Evolutionary conservation across 2,888 invertebrate species (phyloP), one percentile per base, ranked within the genome.

Genomic region (Lepidonotus clava): DNA sequence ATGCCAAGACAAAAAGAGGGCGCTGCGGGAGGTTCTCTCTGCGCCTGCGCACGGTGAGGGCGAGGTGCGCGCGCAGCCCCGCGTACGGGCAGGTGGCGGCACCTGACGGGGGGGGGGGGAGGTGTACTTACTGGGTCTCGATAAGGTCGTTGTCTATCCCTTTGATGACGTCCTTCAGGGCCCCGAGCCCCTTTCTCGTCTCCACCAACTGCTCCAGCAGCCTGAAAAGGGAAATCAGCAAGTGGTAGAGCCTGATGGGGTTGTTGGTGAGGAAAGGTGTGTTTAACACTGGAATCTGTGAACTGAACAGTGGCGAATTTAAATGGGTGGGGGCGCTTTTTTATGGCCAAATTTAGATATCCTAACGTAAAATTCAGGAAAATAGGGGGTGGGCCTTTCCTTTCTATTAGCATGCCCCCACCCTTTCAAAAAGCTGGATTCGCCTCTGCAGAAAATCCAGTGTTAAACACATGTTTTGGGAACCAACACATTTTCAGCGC

Each of bases 121-220:
- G 32, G 38, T 76, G 38, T 34, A 84, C 84, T 84, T 34, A 84
- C 84, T 84, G 84, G 24, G 84, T 84, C 36, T 84, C 24, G 28
- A 40, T 24, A 0, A 84, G 84, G 38, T 84, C 84, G 2, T 40
- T n/a, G 46, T 84, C 67, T 38, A 84, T 84, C n/a, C 67, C 66
- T 18, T 84, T 66, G 21, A 84, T 66, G 41, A 84, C 84, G 32
- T 66, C 40, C 24, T 32, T 18, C 34, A 84, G 56, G 38, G 84
- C 84, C 40, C 40, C 21, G n/a, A 84, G 41, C 8, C 84, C 84
- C 34, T 66, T 61, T 41, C 84, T 84, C 28, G 84, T 84, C 28
- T 84, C 66, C 34, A 61, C 61, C 28, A 84, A 36, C 32, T 84
- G 84, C 67, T 84, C 84, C 34, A 84, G 28, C 21, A 84, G 14